A percentile compares a stretch with the other conserved stretches of the same genome.
Evolutionary conservation across 2,113 vertebrate genomes (phyloP).

Genomic region (Carassius carassius): DNA sequence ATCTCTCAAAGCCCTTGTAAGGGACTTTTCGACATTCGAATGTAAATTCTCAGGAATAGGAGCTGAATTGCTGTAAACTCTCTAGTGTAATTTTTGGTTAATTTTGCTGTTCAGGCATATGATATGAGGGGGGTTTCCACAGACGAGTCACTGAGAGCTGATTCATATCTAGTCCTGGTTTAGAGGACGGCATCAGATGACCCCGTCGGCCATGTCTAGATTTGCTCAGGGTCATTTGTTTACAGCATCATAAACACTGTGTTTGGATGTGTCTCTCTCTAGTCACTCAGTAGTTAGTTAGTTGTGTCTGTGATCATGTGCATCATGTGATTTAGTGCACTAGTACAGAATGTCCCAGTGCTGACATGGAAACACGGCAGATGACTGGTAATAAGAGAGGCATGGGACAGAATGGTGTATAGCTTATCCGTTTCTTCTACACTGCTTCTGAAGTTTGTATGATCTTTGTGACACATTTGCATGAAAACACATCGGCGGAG

Average conservation of each 20-base stretch:
- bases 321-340: neutral
- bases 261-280: neutral
- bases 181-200: neutral
- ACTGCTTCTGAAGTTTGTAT: neutral
- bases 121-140: neutral
- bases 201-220: neutral
- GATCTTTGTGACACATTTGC: neutral
- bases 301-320: neutral
- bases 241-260: neutral
- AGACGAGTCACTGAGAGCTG: neutral
- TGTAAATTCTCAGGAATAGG: too few relatives aligned
- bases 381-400: slow-evolving; percentile 47
- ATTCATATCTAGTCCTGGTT: neutral
- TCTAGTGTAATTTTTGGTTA: neutral
- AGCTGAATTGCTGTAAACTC: too few relatives aligned
- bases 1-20: too few relatives aligned
- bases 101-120: neutral
- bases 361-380: slow-evolving; percentile 47
- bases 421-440: neutral
- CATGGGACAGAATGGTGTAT: neutral
- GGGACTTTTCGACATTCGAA: too few relatives aligned
- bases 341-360: slow-evolving; percentile 60
- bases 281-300: neutral
- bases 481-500: neutral
- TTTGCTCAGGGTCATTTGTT: neutral